Evolutionary conservation across 2,113 vertebrate species (phyloP).

Genomic region (Candoia aspera): DNA sequence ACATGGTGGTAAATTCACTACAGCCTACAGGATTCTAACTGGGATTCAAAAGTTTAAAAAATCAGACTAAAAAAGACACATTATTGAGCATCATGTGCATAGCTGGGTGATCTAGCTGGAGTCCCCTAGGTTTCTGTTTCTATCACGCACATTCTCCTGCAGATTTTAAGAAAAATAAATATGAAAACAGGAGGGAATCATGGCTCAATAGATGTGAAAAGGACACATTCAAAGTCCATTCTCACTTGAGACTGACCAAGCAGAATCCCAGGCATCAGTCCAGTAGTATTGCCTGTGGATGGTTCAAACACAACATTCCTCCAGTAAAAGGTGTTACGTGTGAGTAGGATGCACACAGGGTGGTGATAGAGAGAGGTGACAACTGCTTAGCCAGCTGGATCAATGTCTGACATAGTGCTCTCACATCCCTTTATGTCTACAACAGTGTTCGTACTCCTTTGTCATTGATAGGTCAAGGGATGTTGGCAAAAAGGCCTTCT

Average conservation of each 20-base stretch:
- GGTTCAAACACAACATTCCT: not conserved
- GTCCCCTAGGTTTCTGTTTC: not conserved
- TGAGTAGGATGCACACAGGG: not conserved
- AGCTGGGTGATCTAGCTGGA: not conserved
- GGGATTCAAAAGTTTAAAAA: not conserved
- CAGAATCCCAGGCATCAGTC: too few species aligned
- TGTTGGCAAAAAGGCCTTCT: not conserved
- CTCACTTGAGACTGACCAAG: not conserved
- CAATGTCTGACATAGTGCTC: not conserved
- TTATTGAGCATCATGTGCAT: not conserved
- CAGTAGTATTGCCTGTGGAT: too few species aligned
- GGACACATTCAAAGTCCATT: not conserved
- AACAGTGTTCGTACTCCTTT: not conserved
- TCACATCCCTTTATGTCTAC: not conserved
- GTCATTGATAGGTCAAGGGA: not conserved
- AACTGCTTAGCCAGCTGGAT: not conserved
- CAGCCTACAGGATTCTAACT: too few species aligned
- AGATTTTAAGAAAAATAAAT: not conserved
- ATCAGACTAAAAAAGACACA: not conserved
- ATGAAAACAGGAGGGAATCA: not conserved
- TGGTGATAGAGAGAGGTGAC: not conserved
- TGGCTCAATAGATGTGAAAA: not conserved
- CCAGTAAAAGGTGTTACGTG: not conserved
- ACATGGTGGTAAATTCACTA: not conserved
- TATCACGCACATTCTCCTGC: not conserved